Evolutionary conservation across 1,140 invertebrate species (phyloP).

Genomic region (Brachionus calyciflorus): DNA sequence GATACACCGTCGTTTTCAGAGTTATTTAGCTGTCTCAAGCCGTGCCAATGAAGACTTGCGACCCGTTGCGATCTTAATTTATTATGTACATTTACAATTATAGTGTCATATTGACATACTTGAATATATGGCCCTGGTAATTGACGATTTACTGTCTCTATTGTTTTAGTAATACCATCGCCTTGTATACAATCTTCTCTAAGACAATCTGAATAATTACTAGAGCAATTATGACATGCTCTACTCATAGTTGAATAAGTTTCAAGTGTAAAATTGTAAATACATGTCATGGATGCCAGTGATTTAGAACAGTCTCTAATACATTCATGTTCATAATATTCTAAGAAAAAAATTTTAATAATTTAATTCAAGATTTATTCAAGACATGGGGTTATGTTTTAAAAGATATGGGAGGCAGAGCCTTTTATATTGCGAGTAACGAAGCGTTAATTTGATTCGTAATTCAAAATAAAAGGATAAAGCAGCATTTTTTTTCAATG

Average conservation of each 20-base stretch:
- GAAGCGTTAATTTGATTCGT: no score
- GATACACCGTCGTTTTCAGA: slow-evolving; percentile 87
- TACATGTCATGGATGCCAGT: not conserved
- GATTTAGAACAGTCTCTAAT: not conserved
- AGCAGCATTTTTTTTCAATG: no score
- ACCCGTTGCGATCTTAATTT: slow-evolving; percentile 74
- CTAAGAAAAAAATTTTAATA: no score
- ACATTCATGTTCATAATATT: not conserved
- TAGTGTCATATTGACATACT: slow-evolving; percentile 78
- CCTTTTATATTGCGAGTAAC: no score
- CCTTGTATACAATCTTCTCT: slow-evolving; percentile 46
- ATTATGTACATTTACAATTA: slow-evolving; percentile 80
- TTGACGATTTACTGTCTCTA: slow-evolving; percentile 52
- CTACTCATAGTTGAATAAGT: slow-evolving; percentile 18
- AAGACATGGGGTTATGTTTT: no score
- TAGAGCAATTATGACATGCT: slow-evolving; percentile 32
- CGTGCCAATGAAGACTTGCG: slow-evolving; percentile 78
- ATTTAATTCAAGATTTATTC: no score
- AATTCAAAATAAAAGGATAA: no score
- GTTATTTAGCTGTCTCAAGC: slow-evolving; percentile 73
- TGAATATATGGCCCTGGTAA: slow-evolving; percentile 61
- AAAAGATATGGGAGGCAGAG: no score
- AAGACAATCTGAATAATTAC: slow-evolving; percentile 6
- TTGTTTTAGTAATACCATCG: slow-evolving; percentile 52
- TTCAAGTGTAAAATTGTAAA: not conserved